Percentiles rank a stretch among this genome's conserved stretches.
phyloP scores from a whole-genome alignment of 2,797 vertebrate species.

The Aldrovandia affinis region DNA sequence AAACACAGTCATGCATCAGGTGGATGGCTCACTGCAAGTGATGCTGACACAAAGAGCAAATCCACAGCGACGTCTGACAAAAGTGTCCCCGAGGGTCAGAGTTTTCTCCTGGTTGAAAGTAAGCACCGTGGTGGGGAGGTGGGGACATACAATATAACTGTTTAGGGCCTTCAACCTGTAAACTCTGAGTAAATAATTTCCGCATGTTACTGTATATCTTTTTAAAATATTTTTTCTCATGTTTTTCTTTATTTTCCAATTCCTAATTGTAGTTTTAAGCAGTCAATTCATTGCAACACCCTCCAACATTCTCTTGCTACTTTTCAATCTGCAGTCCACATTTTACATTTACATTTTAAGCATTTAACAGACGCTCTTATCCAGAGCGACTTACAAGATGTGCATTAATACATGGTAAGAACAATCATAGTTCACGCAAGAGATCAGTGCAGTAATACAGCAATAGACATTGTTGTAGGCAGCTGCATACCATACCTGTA shows the following conservation, averaged over 20 bases:
- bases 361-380: too few relatives aligned
- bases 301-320: not conserved
- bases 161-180: not conserved
- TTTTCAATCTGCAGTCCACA: not conserved
- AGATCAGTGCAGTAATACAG: too few relatives aligned
- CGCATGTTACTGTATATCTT: not conserved
- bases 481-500: too few relatives aligned
- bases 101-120: not conserved
- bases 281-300: not conserved
- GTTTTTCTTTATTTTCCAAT: not conserved
- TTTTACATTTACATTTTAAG: too few relatives aligned
- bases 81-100: not conserved
- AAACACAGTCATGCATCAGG: constrained; percentile 10
- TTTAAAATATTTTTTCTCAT: not conserved
- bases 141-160: not conserved
- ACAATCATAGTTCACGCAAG: too few relatives aligned
- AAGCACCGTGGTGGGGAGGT: not conserved
- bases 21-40: not conserved
- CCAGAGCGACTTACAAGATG: too few relatives aligned
- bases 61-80: not conserved
- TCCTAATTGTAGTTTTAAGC: not conserved
- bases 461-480: too few relatives aligned
- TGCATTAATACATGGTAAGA: too few relatives aligned
- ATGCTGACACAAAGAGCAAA: constrained; percentile 5
- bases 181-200: not conserved